These are phyloP conservation scores for Megalops atlanticus DNA, from an alignment of 2,113 vertebrate genomes.

Conservation along the genomic window DNA sequence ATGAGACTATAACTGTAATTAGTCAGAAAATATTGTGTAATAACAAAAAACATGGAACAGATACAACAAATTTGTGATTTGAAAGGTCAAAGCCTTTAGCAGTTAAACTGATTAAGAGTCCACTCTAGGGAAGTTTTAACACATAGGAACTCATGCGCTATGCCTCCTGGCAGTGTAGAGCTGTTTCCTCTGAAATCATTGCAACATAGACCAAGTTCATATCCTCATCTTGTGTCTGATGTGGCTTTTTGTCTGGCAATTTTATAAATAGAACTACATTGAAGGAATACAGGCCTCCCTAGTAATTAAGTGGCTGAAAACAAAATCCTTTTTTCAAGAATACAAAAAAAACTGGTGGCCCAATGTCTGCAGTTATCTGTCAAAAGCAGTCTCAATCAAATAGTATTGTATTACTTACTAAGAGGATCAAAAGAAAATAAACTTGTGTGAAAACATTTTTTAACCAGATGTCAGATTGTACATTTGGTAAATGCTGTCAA, in stretches of 20 bases:
- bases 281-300: conserved; percentile 9
- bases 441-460: too few species aligned
- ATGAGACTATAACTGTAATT: too few species aligned
- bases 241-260: not conserved
- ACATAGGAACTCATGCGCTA: not conserved
- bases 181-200: not conserved
- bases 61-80: too few species aligned
- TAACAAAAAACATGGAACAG: too few species aligned
- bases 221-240: not conserved
- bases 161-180: not conserved
- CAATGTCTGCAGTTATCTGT: too few species aligned
- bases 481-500: too few species aligned
- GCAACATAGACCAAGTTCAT: not conserved
- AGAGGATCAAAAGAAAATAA: too few species aligned
- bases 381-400: too few species aligned
- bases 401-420: too few species aligned
- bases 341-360: too few species aligned
- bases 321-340: not conserved
- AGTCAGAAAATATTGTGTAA: too few species aligned
- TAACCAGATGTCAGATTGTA: too few species aligned
- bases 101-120: not conserved
- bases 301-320: conserved; percentile 20
- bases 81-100: not conserved
- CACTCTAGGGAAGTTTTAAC: not conserved
- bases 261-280: conserved; percentile 18